Base-by-base conservation (phyloP, 2,888 invertebrate genomes). In the Leptarthrus brevirostris region DNA sequence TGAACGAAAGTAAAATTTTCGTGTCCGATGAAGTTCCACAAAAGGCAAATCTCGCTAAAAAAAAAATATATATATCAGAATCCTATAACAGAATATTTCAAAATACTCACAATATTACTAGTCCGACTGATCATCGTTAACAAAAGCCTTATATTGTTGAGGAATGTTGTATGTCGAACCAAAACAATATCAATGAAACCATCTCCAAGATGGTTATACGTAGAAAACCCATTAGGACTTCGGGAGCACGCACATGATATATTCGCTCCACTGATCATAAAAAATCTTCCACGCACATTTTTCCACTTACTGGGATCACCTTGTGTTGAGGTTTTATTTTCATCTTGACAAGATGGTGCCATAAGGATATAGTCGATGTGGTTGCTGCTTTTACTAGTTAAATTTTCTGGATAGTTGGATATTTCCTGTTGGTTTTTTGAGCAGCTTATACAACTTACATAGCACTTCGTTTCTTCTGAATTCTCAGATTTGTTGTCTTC, bases 161-260 rank as follows among this genome's bases (percentile, higher is more conserved):
- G 80, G 73, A 93, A 82, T 18, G 91, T 90, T 18, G 93, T 92
- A 80, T 92, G 90, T 53, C 89, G 88, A 40, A 94, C 90, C 47
- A 94, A 83, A 76, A 94, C 90, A 77, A 94, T 86, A 84, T 94
- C 92, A 74, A 92, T 86, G 81, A 89, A 91, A 26, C 94, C 94
- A 83, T 94, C 93, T 0, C 93, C 93, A 44, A 93, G 86, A 82
- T 94, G 94, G 81, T 91, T 90, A 79, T 88, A 90, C 1, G 92
- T 93, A 53, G 93, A 91, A 79, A 93, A 90, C 54, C 94, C 94
- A 80, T 90, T 89, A 0, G 92, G 93, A 79, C 90, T 90, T 76
- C 91, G 87, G 16, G 88, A 87, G 82, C 93, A 93, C 24, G 91
- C 89, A 81, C 94, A 94, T 47, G 91, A 91, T 56, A 93, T 90